Conservation (phyloP, 2,113 vertebrate species). For the Chaetodon trifascialis region DNA sequence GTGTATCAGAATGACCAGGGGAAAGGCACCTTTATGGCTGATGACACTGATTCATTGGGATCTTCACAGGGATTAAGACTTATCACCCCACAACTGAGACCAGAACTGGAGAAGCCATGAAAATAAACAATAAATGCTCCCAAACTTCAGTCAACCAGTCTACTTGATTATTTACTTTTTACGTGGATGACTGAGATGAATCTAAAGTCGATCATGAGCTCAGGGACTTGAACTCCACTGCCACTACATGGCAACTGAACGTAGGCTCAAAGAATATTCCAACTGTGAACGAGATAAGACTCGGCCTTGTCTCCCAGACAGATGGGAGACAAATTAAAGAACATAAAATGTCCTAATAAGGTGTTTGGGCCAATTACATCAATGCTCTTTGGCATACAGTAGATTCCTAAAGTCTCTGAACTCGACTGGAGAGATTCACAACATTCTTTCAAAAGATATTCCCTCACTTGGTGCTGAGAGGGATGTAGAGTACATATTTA, state of each 20-base stretch:
- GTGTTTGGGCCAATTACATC: fast-evolving
- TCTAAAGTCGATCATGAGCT: neutral
- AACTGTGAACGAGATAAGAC: neutral
- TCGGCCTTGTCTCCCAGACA: neutral
- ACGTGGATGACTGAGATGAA: neutral
- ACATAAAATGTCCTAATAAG: neutral
- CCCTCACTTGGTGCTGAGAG: neutral
- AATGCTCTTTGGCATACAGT: neutral
- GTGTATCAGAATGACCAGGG: neutral
- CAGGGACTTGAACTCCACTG: neutral
- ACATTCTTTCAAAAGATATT: neutral
- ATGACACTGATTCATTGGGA: neutral
- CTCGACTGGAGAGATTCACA: neutral
- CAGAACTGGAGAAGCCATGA: neutral
- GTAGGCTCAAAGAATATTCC: neutral
- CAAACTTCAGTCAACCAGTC: neutral
- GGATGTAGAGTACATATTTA: neutral
- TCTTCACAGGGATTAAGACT: neutral
- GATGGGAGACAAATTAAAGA: neutral
- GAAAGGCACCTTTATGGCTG: neutral
- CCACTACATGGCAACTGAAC: neutral
- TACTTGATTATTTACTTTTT: neutral
- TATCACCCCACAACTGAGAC: neutral
- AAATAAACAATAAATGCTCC: neutral
- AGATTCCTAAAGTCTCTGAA: neutral